phyloP scores from a whole-genome alignment of 92 coral and sea anemone species.

The Actinostola sp. region DNA sequence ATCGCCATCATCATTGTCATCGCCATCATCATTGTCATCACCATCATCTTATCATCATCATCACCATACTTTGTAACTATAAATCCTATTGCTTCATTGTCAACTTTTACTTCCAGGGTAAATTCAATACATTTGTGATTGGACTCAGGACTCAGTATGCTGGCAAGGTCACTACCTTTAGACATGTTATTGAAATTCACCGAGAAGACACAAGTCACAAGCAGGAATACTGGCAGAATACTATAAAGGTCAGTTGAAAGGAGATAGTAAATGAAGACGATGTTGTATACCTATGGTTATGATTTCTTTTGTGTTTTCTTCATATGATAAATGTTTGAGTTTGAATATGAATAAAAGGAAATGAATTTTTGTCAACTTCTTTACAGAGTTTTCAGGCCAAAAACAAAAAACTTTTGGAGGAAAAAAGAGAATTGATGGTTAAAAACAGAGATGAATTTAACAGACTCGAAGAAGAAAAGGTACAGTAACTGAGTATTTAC shows the following conservation, averaged over 20 bases:
- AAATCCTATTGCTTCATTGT: no score
- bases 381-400: slow-evolving; percentile 88
- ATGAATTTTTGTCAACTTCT: not conserved
- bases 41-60: no score
- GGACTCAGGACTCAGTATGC: slow-evolving; percentile 83
- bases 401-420: slow-evolving; percentile 83
- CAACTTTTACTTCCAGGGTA: slow-evolving; percentile 59
- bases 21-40: no score
- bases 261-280: no score
- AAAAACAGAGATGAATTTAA: slow-evolving; percentile 91
- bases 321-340: not conserved
- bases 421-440: slow-evolving; percentile 76
- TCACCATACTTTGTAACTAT: no score
- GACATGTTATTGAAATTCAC: slow-evolving; percentile 93
- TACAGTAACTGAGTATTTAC: no score
- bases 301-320: not conserved
- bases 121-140: slow-evolving; percentile 95
- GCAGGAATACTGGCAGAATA: slow-evolving; percentile 85
- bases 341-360: not conserved
- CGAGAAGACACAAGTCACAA: slow-evolving; percentile 74
- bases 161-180: slow-evolving; percentile 84
- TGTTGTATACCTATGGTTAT: no score
- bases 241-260: slow-evolving; percentile 69
- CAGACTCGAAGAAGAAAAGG: slow-evolving; percentile 83
- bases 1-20: no score